Evolutionary conservation across 2,113 vertebrate species (phyloP).

Genomic region (Paradoxurus hermaphroditus): DNA sequence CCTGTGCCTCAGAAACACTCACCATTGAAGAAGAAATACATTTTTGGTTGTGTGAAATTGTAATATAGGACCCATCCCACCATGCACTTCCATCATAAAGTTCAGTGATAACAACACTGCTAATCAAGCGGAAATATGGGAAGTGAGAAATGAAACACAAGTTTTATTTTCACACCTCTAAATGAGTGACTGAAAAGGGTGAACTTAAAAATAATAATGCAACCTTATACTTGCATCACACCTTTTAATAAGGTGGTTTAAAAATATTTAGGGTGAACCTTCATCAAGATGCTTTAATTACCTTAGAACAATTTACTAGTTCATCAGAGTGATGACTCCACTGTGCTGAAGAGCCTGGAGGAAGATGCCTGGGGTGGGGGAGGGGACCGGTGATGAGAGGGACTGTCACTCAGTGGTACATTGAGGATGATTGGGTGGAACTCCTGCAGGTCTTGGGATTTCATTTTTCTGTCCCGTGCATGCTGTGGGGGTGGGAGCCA

Average conservation of each 20-base stretch:
- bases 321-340: neutral
- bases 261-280: constrained; percentile 41
- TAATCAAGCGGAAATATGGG: neutral
- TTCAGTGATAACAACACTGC: neutral
- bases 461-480: neutral
- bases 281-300: neutral
- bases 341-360: neutral
- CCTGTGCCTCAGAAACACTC: neutral
- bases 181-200: constrained; percentile 42
- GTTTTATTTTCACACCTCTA: constrained; percentile 57
- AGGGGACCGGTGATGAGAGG: neutral
- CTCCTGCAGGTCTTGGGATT: neutral
- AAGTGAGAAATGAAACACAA: constrained; percentile 41
- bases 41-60: neutral
- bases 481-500: neutral
- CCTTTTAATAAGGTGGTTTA: constrained; percentile 34
- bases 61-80: neutral
- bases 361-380: neutral
- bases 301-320: neutral
- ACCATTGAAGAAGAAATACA: neutral
- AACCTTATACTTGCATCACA: constrained; percentile 4
- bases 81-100: neutral
- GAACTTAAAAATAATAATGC: constrained; percentile 56
- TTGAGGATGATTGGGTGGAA: neutral
- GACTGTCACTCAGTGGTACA: neutral